A percentile compares a stretch with the other conserved stretches of the same genome.
phyloP scores from a whole-genome alignment of 2,113 vertebrate species.

The Pithys albifrons region DNA sequence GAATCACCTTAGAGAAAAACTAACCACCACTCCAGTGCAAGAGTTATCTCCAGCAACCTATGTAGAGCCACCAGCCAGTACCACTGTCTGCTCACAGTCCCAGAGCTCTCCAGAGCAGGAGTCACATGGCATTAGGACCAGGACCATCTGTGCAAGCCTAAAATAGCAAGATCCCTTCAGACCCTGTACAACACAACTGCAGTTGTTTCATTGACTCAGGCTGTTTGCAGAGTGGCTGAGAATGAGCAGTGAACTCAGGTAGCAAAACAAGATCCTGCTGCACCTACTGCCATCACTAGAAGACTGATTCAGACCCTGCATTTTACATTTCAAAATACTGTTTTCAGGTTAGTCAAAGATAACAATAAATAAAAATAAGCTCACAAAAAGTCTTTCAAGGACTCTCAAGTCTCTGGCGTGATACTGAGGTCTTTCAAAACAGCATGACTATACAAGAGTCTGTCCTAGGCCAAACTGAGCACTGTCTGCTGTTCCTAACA shows the following conservation, averaged over 20 bases:
- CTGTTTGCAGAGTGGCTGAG: not conserved
- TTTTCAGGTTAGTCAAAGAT: not conserved
- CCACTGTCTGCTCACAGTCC: fast-evolving
- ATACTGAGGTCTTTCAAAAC: not conserved
- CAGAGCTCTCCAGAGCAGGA: not conserved
- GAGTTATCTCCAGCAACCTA: not conserved
- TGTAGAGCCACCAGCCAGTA: not conserved
- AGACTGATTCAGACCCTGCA: not conserved
- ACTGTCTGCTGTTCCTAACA: fast-evolving
- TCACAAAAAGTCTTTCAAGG: not conserved
- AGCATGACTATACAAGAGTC: not conserved
- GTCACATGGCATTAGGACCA: fast-evolving
- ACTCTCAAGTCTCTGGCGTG: not conserved
- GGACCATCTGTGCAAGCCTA: not conserved
- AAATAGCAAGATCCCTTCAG: not conserved
- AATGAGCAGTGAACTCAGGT: not conserved
- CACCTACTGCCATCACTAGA: not conserved
- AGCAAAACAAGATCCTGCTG: not conserved
- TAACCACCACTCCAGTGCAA: not conserved
- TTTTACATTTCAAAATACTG: not conserved
- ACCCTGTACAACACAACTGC: not conserved
- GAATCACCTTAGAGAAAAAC: not conserved
- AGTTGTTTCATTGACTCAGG: conserved; percentile 25
- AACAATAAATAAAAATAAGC: not conserved
- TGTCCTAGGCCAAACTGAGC: not conserved